phyloP scores from a whole-genome alignment of 37 sponge, comb jelly and placozoan genomes.

The Geodia barretti region DNA sequence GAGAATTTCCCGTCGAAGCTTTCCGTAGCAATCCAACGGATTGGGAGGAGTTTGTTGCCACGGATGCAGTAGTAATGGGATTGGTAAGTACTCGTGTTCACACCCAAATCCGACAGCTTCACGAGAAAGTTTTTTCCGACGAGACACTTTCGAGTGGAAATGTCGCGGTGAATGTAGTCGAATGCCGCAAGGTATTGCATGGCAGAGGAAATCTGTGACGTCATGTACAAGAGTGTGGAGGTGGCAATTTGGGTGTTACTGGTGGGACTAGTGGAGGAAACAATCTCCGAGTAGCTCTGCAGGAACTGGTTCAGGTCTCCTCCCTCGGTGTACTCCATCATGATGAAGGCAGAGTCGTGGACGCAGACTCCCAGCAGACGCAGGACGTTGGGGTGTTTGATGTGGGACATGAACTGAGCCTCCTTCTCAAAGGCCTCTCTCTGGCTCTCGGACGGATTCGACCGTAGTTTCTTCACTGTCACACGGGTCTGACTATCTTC shows the following conservation, averaged over 20 bases:
- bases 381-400: conserved; percentile 68
- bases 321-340: conserved; percentile 77
- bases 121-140: conserved; percentile 60
- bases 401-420: conserved; percentile 56
- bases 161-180: conserved; percentile 69
- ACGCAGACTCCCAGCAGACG: conserved; percentile 55
- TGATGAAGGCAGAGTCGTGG: conserved; percentile 34
- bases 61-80: conserved; percentile 62
- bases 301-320: conserved; percentile 72
- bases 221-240: conserved; percentile 69
- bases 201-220: conserved; percentile 76
- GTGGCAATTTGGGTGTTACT: conserved; percentile 29
- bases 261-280: conserved; percentile 8
- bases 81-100: conserved; percentile 71
- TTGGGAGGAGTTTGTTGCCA: conserved; percentile 47
- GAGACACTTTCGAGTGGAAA: conserved; percentile 78
- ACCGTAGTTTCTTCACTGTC: conserved; percentile 59
- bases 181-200: conserved; percentile 78
- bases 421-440: conserved; percentile 63
- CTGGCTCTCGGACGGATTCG: not conserved
- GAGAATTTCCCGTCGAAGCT: conserved; percentile 79
- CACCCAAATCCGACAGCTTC: conserved; percentile 77
- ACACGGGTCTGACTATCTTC: conserved; percentile 56
- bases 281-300: conserved; percentile 45
- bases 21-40: conserved; percentile 81